phyloP scores from a whole-genome alignment of 2,888 invertebrate genomes.

The Apoda limacodes region DNA sequence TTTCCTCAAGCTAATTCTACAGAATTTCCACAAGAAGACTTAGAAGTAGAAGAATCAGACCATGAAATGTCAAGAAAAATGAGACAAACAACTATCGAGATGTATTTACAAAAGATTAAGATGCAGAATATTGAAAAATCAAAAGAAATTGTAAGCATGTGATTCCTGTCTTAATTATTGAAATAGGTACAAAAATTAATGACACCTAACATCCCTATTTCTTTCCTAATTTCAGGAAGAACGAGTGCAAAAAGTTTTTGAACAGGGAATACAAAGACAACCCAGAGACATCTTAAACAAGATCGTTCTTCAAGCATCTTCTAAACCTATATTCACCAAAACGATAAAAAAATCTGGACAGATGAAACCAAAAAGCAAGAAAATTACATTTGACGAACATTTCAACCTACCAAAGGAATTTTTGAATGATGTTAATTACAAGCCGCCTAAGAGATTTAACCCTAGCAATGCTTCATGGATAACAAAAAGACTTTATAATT shows the following conservation, averaged over 20 bases:
- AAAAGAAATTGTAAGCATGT: conserved; percentile 41
- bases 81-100: conserved; percentile 31
- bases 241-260: conserved; percentile 29
- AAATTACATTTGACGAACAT: no score
- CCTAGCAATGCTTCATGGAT: conserved; percentile 50
- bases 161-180: no score
- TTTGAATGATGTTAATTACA: conserved; percentile 45
- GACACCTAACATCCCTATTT: conserved; percentile 2
- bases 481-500: conserved; percentile 49
- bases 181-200: background rate
- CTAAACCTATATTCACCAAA: conserved; percentile 22
- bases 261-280: no score
- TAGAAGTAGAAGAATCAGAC: conserved; percentile 18
- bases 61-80: conserved; percentile 33
- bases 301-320: conserved; percentile 40
- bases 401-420: conserved; percentile 36
- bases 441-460: conserved; percentile 48
- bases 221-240: conserved; percentile 35
- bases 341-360: conserved; percentile 17
- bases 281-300: no score
- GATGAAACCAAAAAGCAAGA: conserved; percentile 27
- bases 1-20: conserved; percentile 24
- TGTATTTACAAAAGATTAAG: conserved; percentile 36
- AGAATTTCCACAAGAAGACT: conserved; percentile 12
- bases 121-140: conserved; percentile 32